Evolutionary conservation across 1,140 invertebrate genomes (phyloP), one percentile per base, ranked within the genome.

Genomic region (Diorhabda elongata): DNA sequence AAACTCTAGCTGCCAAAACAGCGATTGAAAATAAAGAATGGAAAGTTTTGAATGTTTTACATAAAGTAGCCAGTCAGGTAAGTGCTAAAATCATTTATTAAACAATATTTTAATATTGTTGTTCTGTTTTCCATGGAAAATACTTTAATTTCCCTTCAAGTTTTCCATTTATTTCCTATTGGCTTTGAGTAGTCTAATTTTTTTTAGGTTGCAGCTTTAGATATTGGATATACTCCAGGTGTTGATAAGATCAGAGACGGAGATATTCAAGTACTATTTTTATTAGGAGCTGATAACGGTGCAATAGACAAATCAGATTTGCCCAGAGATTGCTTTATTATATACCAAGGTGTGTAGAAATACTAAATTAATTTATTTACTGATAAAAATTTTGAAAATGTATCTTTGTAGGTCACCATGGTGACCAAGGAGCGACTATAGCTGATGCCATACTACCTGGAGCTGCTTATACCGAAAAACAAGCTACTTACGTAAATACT

Each of bases 391-490:
- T 52, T 8, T 8, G 6, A 52, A 52, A 52, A 52, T 52, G 5
- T 8, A 52, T 52, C 8, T 68, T 64, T 70, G 69, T 57, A 93
- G 96, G 97, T 64, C 96, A 97, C 84, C 97, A 98, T 84, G 98
- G 98, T 64, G 98, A 99, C 82, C 85, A 83, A 71, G 97, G 97
- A 71, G 98, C 98, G 7, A 82, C 89, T 64, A 92, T 97, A 71
- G 97, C 98, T 67, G 97, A 99, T 83, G 87, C 94, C 11, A 87
- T 99, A 68, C 84, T 99, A 3, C 97, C 98, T 26, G 97, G 95
- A 67, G 94, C 95, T n/a, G 96, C 98, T 0, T 99, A 98, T 80
- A 99, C 98, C 2, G 98, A 99, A 85, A 99, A 99, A 83, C 91
- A 95, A 81, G 96, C 86, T 5, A 98, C 92, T 9, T 99, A 96